Evolutionary conservation across 2,797 vertebrate genomes (phyloP).

Genomic region (Clamator glandarius): DNA sequence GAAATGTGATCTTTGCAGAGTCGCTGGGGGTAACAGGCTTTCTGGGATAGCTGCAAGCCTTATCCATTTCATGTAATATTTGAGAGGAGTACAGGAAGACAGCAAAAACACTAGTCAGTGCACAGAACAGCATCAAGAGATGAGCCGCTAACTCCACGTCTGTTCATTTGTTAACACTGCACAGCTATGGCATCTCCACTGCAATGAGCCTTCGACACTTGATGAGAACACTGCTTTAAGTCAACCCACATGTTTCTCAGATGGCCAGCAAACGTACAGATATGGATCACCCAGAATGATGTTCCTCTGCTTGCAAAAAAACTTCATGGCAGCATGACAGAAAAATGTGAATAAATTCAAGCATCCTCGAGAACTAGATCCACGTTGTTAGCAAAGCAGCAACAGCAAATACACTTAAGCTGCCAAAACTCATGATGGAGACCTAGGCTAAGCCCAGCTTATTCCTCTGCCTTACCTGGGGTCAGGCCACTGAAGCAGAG

Average conservation of each 20-base stretch:
- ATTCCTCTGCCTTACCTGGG: background rate
- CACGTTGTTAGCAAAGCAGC: background rate
- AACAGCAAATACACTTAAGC: background rate
- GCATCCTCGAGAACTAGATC: background rate
- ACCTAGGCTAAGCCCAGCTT: background rate
- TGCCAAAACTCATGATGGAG: background rate
- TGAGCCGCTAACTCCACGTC: background rate
- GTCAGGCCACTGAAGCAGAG: background rate
- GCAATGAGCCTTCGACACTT: background rate
- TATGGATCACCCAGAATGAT: background rate
- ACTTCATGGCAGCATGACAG: background rate
- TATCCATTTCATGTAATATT: background rate
- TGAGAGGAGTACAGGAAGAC: background rate
- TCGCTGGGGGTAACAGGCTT: background rate
- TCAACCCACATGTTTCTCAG: background rate
- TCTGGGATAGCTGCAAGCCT: background rate
- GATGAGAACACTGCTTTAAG: background rate
- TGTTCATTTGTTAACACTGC: fast-evolving
- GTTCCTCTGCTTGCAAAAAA: background rate
- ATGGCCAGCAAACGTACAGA: background rate
- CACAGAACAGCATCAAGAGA: background rate
- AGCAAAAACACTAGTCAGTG: background rate
- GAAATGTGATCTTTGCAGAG: background rate
- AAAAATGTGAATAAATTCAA: background rate
- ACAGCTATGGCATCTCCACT: background rate